A percentile compares a stretch with the other conserved stretches of the same genome.
These are phyloP conservation scores for Nyctalus aviator DNA, from an alignment of 2,797 vertebrate species.

Conservation along the genomic window DNA sequence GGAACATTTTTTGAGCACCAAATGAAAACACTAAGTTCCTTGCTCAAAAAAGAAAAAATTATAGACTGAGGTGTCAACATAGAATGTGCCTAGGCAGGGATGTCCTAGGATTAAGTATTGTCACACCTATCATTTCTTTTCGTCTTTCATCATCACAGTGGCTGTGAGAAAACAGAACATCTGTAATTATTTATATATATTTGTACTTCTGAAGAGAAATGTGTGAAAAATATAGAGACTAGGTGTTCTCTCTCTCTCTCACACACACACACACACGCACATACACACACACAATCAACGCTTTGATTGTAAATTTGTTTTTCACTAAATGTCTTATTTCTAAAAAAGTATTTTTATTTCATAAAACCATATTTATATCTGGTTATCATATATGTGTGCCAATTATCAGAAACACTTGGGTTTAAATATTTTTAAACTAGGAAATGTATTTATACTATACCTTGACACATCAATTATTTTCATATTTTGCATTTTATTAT, in stretches of 20 bases:
- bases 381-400: neutral
- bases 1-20: neutral
- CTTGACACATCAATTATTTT: neutral
- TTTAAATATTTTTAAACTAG: neutral
- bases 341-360: neutral
- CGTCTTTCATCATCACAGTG: neutral
- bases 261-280: no score
- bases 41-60: no score
- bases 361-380: neutral
- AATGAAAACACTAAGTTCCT: no score
- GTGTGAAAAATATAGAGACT: neutral
- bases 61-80: no score
- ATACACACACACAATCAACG: no score
- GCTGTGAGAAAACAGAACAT: neutral
- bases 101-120: neutral
- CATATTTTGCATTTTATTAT: neutral
- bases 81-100: neutral
- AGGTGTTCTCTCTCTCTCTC: neutral
- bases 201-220: neutral
- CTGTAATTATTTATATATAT: no score
- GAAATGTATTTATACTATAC: neutral
- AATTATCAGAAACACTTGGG: neutral
- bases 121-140: neutral
- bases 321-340: neutral
- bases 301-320: neutral